Percentiles rank a stretch among this genome's conserved stretches.
These are phyloP conservation scores for Philereme vetulata DNA, from an alignment of 2,888 invertebrate species.

Conservation along the genomic window DNA sequence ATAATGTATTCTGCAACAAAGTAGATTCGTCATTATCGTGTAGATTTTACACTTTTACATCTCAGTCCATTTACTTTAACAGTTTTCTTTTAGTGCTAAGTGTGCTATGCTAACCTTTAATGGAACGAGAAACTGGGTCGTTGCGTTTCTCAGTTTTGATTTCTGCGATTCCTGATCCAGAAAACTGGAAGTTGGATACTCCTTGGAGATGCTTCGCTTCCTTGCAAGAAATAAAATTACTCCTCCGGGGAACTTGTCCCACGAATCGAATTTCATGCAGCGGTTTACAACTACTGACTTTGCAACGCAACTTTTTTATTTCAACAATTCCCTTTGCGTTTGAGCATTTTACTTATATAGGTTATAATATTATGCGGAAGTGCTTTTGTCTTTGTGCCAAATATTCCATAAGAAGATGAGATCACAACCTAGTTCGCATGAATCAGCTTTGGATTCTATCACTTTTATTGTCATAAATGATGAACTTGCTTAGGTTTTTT, in stretches of 20 bases:
- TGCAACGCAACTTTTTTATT: constrained; percentile 31
- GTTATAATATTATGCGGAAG: constrained; percentile 36
- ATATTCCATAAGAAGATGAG: constrained; percentile 42
- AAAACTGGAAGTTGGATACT: constrained; percentile 27
- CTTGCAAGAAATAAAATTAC: constrained; percentile 46
- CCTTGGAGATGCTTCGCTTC: constrained; percentile 38
- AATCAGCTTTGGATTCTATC: constrained; percentile 26
- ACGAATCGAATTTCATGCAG: constrained; percentile 50
- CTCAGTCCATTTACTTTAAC: constrained; percentile 42
- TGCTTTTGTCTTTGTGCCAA: constrained; percentile 45
- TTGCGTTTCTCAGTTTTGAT: constrained; percentile 43
- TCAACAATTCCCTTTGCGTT: constrained; percentile 21
- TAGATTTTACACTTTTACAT: constrained; percentile 26
- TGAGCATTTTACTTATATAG: constrained; percentile 25
- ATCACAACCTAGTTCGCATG: constrained; percentile 21
- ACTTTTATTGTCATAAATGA: constrained; percentile 4
- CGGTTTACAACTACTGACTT: constrained; percentile 42
- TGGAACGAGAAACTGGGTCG: constrained; percentile 40
- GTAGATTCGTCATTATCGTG: constrained; percentile 1
- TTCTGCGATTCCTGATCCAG: constrained; percentile 37
- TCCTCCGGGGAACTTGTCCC: constrained; percentile 41
- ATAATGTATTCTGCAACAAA: background rate
- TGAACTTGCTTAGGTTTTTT: constrained; percentile 6
- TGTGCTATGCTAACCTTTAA: constrained; percentile 34
- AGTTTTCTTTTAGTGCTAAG: constrained; percentile 35